phyloP scores from a whole-genome alignment of 2,113 vertebrate genomes.

The Rana temporaria region DNA sequence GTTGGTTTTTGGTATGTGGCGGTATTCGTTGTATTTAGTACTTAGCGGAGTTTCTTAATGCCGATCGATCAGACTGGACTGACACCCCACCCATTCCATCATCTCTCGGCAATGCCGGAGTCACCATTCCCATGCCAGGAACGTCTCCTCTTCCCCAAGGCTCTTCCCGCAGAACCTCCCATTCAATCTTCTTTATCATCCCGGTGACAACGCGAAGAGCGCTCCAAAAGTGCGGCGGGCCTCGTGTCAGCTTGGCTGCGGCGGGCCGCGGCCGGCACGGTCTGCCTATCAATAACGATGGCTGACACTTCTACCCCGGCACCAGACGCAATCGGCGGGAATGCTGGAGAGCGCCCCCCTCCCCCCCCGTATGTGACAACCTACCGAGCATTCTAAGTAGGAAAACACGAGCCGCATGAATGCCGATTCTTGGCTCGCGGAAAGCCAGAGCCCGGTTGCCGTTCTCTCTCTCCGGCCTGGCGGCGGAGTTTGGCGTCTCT shows the following conservation, averaged over 20 bases:
- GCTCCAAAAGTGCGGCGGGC: background rate
- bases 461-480: constrained; percentile 39
- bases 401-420: constrained; percentile 51
- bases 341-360: constrained; percentile 16
- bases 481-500: constrained; percentile 42
- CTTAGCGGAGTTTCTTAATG: no score
- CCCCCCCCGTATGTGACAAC: constrained; percentile 34
- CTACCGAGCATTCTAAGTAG: constrained; percentile 35
- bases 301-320: constrained; percentile 23
- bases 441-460: constrained; percentile 27
- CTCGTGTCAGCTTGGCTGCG: background rate
- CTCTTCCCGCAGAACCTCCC: no score
- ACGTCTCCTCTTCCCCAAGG: no score
- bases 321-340: constrained; percentile 28
- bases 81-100: no score
- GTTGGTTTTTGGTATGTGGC: no score
- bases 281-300: constrained; percentile 11
- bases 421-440: constrained; percentile 43
- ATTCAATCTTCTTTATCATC: background rate
- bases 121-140: no score
- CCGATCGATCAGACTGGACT: no score
- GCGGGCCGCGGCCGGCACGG: background rate
- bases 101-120: no score
- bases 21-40: no score
- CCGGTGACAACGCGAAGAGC: background rate